Evolutionary conservation across 1,140 invertebrate genomes (phyloP).

Genomic region (Camponotus vicinus): DNA sequence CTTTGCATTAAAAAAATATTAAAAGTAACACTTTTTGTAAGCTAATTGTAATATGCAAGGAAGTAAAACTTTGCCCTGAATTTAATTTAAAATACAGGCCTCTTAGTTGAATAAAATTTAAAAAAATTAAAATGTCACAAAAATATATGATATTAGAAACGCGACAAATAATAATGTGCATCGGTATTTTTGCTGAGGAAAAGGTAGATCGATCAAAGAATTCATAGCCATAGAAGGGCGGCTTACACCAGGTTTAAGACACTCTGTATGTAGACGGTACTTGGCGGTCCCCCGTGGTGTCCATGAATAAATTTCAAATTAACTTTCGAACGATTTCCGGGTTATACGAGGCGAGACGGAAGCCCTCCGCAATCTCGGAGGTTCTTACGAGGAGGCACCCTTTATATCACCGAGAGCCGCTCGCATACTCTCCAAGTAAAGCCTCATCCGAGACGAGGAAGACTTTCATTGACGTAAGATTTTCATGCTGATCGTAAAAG

Average conservation of each 20-base stretch:
- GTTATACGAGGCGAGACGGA: constrained; percentile 74
- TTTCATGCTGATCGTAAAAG: constrained; percentile 50
- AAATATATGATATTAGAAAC: not conserved
- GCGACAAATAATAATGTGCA: not conserved
- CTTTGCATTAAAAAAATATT: not conserved
- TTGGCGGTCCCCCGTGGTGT: constrained; percentile 64
- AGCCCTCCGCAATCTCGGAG: constrained; percentile 70
- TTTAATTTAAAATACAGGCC: not conserved
- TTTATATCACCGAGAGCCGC: constrained; percentile 66
- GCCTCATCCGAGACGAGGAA: constrained; percentile 46
- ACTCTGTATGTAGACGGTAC: constrained; percentile 13
- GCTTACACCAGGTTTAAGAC: not conserved
- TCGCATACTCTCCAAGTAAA: constrained; percentile 49
- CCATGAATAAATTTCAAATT: constrained; percentile 84
- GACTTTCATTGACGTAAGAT: constrained; percentile 51
- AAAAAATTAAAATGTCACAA: not conserved
- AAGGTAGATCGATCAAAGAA: constrained; percentile 4
- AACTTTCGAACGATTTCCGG: constrained; percentile 77
- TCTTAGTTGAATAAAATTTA: not conserved
- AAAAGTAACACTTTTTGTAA: not conserved
- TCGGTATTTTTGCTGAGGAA: not conserved
- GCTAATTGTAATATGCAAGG: not conserved
- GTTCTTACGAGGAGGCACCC: constrained; percentile 58
- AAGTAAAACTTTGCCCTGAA: not conserved
- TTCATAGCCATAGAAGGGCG: not conserved